A percentile compares a stretch with the other conserved stretches of the same genome.
phyloP scores from a whole-genome alignment of 2,888 invertebrate species.

The Zonitis immaculata region DNA sequence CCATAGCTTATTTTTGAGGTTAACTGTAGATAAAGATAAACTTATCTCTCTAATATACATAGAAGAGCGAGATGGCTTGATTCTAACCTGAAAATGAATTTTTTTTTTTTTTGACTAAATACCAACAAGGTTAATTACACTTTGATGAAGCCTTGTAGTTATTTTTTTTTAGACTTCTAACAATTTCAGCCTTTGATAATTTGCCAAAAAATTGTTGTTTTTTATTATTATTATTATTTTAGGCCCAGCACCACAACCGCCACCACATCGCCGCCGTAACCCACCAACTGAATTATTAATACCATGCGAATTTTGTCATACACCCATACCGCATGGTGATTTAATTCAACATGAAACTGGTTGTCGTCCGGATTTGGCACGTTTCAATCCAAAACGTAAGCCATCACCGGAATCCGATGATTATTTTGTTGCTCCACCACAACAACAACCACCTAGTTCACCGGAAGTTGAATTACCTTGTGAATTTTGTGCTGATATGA shows the following conservation, averaged over 20 bases:
- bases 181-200: too few relatives aligned
- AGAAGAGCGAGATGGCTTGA: not conserved
- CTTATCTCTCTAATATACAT: not conserved
- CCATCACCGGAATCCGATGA: slow-evolving; percentile 30
- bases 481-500: slow-evolving; percentile 55
- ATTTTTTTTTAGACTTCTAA: not conserved
- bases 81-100: too few relatives aligned
- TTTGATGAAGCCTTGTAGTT: not conserved
- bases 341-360: slow-evolving; percentile 52
- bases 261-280: slow-evolving; percentile 49
- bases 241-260: slow-evolving; percentile 51
- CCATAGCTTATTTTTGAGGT: not conserved
- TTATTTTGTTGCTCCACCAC: slow-evolving; percentile 32
- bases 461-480: slow-evolving; percentile 54
- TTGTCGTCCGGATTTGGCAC: slow-evolving; percentile 48
- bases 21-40: not conserved
- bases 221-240: not conserved
- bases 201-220: too few relatives aligned
- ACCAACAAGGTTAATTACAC: not conserved
- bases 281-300: slow-evolving; percentile 51
- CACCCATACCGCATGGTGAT: slow-evolving; percentile 51
- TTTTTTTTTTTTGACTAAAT: too few relatives aligned
- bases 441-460: slow-evolving; percentile 32
- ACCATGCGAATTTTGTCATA: slow-evolving; percentile 56
- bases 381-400: slow-evolving; percentile 35